Evolutionary conservation across 2,113 vertebrate genomes (phyloP).

Genomic region (Neogale vison): DNA sequence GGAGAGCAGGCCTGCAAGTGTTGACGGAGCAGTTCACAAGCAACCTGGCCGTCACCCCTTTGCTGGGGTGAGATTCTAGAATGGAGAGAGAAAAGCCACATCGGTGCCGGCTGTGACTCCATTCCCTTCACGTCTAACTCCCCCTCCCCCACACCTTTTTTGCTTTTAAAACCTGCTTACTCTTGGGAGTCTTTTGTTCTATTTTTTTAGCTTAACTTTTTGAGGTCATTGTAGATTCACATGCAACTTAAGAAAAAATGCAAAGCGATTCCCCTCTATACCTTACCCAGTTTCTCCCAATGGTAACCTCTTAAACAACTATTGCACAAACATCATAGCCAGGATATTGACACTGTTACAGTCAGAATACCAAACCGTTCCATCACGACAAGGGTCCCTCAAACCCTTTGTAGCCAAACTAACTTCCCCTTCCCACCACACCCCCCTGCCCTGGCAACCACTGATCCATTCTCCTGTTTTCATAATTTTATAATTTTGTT

Average conservation of each 20-base stretch:
- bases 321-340: neutral
- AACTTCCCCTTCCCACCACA: no score
- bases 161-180: neutral
- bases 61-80: neutral
- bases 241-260: neutral
- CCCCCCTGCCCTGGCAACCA: neutral
- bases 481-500: neutral
- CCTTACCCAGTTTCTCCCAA: neutral
- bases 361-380: neutral
- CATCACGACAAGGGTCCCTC: neutral
- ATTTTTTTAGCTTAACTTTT: neutral
- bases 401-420: neutral
- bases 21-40: neutral
- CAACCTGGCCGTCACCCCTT: no score
- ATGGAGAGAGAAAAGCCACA: neutral
- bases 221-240: neutral
- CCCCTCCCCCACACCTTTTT: fast-evolving
- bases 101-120: fast-evolving
- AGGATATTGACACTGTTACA: neutral
- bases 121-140: neutral
- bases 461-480: neutral
- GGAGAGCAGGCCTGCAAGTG: neutral
- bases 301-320: neutral
- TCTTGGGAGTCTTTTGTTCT: neutral
- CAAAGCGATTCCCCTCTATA: neutral